Percentiles rank a stretch among this genome's conserved stretches.
These are phyloP conservation scores for Thysanoteuthis rhombus DNA, from an alignment of 2,888 invertebrate genomes.

Conservation along the genomic window DNA sequence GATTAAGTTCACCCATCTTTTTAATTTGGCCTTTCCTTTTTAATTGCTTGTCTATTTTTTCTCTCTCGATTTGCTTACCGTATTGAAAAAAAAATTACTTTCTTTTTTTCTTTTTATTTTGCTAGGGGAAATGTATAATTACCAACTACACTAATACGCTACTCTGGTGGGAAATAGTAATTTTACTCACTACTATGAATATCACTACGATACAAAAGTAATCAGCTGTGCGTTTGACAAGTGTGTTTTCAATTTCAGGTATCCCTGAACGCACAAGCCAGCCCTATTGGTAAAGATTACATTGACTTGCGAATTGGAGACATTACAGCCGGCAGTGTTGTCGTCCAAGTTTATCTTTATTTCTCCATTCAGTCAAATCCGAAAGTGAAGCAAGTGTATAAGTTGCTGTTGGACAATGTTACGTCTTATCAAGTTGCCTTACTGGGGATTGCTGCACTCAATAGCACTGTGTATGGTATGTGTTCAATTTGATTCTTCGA, in stretches of 20 bases:
- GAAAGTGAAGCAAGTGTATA: background rate
- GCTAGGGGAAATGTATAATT: too few relatives aligned
- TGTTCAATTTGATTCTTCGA: background rate
- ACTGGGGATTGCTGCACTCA: background rate
- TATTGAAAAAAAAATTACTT: too few relatives aligned
- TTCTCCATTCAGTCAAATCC: background rate
- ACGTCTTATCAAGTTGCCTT: background rate
- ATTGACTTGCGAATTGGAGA: background rate
- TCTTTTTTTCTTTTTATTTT: too few relatives aligned
- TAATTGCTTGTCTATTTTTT: too few relatives aligned
- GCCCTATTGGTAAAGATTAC: background rate
- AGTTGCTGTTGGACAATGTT: background rate
- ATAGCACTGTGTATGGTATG: background rate
- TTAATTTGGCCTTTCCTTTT: too few relatives aligned
- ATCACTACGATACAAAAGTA: too few relatives aligned
- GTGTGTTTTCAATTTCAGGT: background rate
- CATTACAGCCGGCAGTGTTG: background rate
- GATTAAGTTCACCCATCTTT: too few relatives aligned
- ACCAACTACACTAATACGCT: too few relatives aligned
- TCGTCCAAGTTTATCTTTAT: background rate
- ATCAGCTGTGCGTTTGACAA: background rate
- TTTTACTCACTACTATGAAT: too few relatives aligned
- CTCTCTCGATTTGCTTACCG: too few relatives aligned
- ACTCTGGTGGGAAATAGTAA: too few relatives aligned
- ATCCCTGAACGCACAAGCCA: background rate